A percentile compares a stretch with the other conserved stretches of the same genome.
These are phyloP conservation scores for Pseudoips prasinana DNA, from an alignment of 2,888 invertebrate genomes.

Conservation along the genomic window DNA sequence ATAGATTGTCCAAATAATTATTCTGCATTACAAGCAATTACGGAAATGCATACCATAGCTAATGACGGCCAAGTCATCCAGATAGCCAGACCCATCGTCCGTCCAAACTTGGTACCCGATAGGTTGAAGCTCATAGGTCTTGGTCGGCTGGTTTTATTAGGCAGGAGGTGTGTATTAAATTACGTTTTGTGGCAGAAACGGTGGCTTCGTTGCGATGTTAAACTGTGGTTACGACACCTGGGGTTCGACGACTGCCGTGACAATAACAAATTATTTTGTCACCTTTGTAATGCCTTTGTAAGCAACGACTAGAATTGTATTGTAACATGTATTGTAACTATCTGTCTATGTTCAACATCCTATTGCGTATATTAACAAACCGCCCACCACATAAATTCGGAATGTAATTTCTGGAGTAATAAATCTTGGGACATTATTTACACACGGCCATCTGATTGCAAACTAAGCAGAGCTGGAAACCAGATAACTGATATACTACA, in stretches of 20 bases:
- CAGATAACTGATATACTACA: too few species aligned
- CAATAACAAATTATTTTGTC: slow-evolving; percentile 45
- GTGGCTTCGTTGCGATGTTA: slow-evolving; percentile 42
- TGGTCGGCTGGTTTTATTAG: slow-evolving; percentile 39
- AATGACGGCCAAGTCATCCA: slow-evolving; percentile 9
- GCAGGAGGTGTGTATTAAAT: slow-evolving; percentile 45
- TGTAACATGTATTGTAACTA: too few species aligned
- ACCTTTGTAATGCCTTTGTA: too few species aligned
- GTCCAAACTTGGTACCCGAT: neutral
- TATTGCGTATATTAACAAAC: too few species aligned
- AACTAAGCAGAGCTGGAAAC: too few species aligned
- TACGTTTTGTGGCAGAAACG: slow-evolving; percentile 52
- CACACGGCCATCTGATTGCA: too few species aligned
- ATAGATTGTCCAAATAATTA: slow-evolving; percentile 19
- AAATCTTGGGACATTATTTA: too few species aligned
- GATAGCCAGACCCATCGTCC: slow-evolving; percentile 5
- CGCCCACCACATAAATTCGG: too few species aligned
- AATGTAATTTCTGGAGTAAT: too few species aligned
- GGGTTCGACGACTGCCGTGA: slow-evolving; percentile 49
- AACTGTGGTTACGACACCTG: slow-evolving; percentile 48
- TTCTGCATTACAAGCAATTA: slow-evolving; percentile 26
- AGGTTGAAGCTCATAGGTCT: slow-evolving; percentile 11
- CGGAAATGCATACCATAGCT: slow-evolving; percentile 23
- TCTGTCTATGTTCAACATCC: too few species aligned
- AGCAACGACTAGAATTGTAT: too few species aligned